phyloP scores from a whole-genome alignment of 2,888 invertebrate genomes.

The Acleris emargana region DNA sequence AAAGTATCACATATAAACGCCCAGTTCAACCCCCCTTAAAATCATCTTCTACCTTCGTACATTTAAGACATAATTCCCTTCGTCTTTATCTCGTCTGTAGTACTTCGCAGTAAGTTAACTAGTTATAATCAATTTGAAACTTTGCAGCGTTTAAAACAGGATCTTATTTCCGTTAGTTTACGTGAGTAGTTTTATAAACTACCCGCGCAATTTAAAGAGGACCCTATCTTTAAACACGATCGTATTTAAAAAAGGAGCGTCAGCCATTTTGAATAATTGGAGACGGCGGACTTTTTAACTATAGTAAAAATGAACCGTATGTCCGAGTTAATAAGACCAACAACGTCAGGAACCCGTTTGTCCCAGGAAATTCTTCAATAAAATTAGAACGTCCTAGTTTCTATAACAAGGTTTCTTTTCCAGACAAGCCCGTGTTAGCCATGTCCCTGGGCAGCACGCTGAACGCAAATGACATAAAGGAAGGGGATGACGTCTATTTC shows the following conservation, averaged over 20 bases:
- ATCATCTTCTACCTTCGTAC: background rate
- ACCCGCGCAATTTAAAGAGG: background rate
- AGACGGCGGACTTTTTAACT: no score
- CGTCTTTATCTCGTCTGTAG: background rate
- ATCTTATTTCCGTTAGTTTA: conserved; percentile 27
- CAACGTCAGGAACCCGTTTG: no score
- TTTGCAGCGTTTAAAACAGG: conserved; percentile 25
- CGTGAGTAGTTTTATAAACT: conserved; percentile 29
- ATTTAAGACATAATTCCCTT: conserved; percentile 13
- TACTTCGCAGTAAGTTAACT: conserved; percentile 15
- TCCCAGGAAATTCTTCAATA: no score
- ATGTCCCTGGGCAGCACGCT: conserved; percentile 92
- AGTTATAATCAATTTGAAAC: conserved; percentile 33
- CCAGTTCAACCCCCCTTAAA: conserved; percentile 6
- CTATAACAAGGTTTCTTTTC: conserved; percentile 17
- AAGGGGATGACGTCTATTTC: conserved; percentile 95
- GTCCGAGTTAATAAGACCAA: no score
- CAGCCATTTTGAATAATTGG: no score
- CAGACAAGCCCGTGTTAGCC: conserved; percentile 72
- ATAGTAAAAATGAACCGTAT: no score
- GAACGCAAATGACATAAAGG: conserved; percentile 94
- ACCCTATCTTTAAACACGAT: background rate
- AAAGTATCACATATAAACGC: conserved; percentile 23
- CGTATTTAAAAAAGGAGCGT: background rate
- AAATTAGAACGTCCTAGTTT: background rate